Evolutionary conservation across 2,888 invertebrate species (phyloP), one percentile per base, ranked within the genome.

Genomic region (Drosophila seclusa): DNA sequence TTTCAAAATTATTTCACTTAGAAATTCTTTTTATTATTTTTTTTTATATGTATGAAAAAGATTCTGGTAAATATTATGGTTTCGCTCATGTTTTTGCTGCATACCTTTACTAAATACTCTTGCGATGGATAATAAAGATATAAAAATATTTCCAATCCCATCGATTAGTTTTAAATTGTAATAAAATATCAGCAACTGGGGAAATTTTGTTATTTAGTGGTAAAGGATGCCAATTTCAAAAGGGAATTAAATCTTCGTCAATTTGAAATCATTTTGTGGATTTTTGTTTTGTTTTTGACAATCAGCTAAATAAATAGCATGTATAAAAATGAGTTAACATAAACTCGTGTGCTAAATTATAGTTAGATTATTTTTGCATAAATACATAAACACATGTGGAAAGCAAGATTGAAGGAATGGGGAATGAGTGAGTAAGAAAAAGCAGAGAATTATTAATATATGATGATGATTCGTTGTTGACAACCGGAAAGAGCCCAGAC

Each of bases 401-500:
- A 42, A 11, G 11, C 42, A 11, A 11, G 5, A 42, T 21, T 21
- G 21, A 42, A 5, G 42, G 42, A 42, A 42, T 21, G 42, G 21
- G 42, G 42, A 21, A 42, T 21, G 29, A 50, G 24, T 16, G 42
- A 49, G 21, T 21, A 24, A 24, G 42, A 68, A 58, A 31, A 16
- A 50, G 58, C 68, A 65, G 64, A 81, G 53, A 62, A 59, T 66
- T 77, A 66, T 42, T 69, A 68, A 7, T 29, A 8, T 29, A 29
- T 24, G 24, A 24, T 24, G 59, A 80, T 73, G 71, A 79, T 73
- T 71, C 73, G 73, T 77, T 89, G 89, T 87, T 87, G 70, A 70
- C 89, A 87, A 87, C 89, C 86, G 87, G 86, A 87, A 87, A 80
- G 75, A 74, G 45, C 32, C 86, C 82, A 87, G 86, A 87, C 86